A percentile compares a stretch with the other conserved stretches of the same genome.
Conservation (phyloP, 1,140 invertebrate genomes). For the Dinoponera quadriceps region DNA sequence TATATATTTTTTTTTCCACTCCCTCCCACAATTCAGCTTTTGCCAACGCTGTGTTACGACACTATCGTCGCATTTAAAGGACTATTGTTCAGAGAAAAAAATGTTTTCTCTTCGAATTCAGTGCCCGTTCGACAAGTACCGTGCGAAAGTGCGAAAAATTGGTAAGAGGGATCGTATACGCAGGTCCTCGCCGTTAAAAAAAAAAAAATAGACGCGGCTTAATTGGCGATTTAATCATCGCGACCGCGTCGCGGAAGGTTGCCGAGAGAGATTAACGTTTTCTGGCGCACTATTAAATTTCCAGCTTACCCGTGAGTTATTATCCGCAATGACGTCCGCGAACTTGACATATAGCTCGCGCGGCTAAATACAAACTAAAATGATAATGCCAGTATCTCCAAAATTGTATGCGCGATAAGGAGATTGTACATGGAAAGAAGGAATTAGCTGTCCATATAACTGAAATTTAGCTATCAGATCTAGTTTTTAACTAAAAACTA, state of each 20-base stretch:
- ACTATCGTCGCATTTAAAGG: constrained; percentile 22
- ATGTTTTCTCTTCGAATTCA: constrained; percentile 27
- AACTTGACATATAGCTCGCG: not conserved
- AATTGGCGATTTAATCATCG: constrained; percentile 23
- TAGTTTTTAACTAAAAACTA: no score
- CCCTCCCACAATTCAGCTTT: no score
- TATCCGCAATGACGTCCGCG: constrained; percentile 12
- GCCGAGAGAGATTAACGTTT: constrained; percentile 12
- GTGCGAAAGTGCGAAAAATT: constrained; percentile 30
- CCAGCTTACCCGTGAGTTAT: constrained; percentile 6
- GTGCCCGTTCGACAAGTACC: constrained; percentile 12
- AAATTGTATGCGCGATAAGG: not conserved
- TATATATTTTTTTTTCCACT: no score
- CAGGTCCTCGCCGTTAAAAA: constrained; percentile 7
- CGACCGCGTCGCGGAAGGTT: no score
- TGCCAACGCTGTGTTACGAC: not conserved
- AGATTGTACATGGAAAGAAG: not conserved
- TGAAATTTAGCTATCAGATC: no score
- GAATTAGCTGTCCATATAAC: no score
- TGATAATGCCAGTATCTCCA: not conserved
- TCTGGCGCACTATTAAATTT: constrained; percentile 6
- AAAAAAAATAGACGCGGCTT: constrained; percentile 2
- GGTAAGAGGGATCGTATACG: not conserved
- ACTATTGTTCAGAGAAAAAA: constrained; percentile 18
- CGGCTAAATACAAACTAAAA: constrained; percentile 27